A percentile compares a stretch with the other conserved stretches of the same genome.
These are phyloP conservation scores for Seladonia tumulorum DNA, from an alignment of 2,888 invertebrate species.

Conservation along the genomic window DNA sequence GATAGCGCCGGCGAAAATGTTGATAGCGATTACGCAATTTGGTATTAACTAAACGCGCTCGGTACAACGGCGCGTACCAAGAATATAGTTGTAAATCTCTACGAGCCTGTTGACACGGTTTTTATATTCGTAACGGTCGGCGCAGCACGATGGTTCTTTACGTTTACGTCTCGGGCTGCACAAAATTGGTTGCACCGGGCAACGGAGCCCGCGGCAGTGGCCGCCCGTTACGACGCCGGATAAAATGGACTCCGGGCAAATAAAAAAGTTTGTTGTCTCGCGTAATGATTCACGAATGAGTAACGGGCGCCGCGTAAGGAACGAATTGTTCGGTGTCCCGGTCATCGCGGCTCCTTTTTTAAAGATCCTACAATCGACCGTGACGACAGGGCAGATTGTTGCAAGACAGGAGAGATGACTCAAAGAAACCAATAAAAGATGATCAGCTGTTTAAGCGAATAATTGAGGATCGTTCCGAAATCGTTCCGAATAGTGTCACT, in stretches of 20 bases:
- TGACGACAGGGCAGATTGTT: background rate
- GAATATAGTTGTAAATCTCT: conserved; percentile 65
- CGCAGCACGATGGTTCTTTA: background rate
- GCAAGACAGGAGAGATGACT: background rate
- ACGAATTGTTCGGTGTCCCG: conserved; percentile 9
- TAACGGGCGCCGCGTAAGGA: conserved; percentile 43
- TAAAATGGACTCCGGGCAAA: conserved; percentile 34
- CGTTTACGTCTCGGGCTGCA: conserved; percentile 34
- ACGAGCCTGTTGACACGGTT: conserved; percentile 59
- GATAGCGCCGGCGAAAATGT: background rate
- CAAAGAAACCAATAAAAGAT: background rate
- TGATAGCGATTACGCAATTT: background rate
- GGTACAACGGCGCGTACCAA: conserved; percentile 3
- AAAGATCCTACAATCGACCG: background rate
- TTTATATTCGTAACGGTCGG: conserved; percentile 52
- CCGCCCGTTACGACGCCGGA: conserved; percentile 23
- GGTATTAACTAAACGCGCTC: background rate
- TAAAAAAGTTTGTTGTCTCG: conserved; percentile 49
- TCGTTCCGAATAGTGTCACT: background rate
- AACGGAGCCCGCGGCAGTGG: background rate
- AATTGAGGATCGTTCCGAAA: background rate
- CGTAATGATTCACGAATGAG: conserved; percentile 59
- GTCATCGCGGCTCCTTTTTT: background rate
- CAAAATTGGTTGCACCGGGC: conserved; percentile 35
- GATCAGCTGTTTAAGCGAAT: background rate